phyloP scores from a whole-genome alignment of 1,140 invertebrate species.

The Orussus abietinus region DNA sequence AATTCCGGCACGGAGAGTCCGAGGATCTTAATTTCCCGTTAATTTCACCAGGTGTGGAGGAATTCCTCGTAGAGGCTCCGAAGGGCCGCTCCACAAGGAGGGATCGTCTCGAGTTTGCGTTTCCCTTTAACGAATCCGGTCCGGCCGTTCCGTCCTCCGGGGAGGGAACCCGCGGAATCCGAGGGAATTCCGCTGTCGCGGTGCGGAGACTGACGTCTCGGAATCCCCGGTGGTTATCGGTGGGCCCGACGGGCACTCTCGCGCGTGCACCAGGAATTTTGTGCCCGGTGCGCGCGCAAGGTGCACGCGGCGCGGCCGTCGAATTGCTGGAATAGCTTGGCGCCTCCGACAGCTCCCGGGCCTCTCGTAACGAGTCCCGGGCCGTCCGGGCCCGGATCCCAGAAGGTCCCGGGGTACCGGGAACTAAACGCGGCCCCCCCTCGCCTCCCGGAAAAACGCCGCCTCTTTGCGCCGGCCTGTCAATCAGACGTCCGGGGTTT shows the following conservation, averaged over 20 bases:
- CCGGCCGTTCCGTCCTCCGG: not conserved
- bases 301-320: conserved; percentile 12
- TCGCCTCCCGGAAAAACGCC: conserved; percentile 39
- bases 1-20: too few species aligned
- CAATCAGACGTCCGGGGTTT: conserved; percentile 44
- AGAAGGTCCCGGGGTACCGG: conserved; percentile 33
- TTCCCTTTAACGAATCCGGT: conserved; percentile 11
- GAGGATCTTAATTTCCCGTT: too few species aligned
- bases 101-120: not conserved
- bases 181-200: conserved; percentile 6
- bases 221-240: conserved; percentile 26
- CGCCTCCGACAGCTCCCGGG: conserved; percentile 32
- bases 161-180: not conserved
- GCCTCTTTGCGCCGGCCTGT: conserved; percentile 40
- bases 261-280: conserved; percentile 5
- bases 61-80: not conserved
- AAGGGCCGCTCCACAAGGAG: too few species aligned
- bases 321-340: conserved; percentile 41
- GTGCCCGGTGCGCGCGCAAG: conserved; percentile 11
- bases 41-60: not conserved
- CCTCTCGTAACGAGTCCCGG: conserved; percentile 7
- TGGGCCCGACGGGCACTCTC: too few species aligned
- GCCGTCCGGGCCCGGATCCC: conserved; percentile 22
- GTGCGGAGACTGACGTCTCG: conserved; percentile 28
- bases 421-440: conserved; percentile 34